Evolutionary conservation across 2,113 vertebrate species (phyloP), one percentile per base, ranked within the genome.

Genomic region (Eira barbara): DNA sequence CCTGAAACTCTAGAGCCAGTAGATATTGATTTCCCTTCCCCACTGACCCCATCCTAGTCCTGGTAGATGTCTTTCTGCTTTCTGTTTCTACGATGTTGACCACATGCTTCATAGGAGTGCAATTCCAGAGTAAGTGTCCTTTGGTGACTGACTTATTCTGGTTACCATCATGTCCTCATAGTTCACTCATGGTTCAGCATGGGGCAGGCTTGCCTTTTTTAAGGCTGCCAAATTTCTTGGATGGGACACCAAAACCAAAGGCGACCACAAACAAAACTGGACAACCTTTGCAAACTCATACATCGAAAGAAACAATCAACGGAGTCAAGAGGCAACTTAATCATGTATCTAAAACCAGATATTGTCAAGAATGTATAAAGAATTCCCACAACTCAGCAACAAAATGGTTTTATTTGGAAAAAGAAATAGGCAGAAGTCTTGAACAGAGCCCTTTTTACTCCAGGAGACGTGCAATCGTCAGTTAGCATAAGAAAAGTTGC

Each of bases 21-120:
- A 10, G 25, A 8, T 3, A 49, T 4, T 0, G 20, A 1, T 45
- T 3, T n/a, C 17, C 6, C 3, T 0, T 1, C n/a, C 59, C 10
- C 82, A 21, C 55, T 0, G 7, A 20, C 13, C 20, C 45, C 12
- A 34, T 67, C 61, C 20, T 34, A 17, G 12, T 4, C 23, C 34
- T 52, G 2, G 12, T 6, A 13, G 13, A 31, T 17, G 14, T 45
- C 18, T 9, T 49, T 47, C 74, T 65, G 7, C 9, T 63, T 49
- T 20, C 31, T 49, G 6, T 13, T 12, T 39, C 59, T 15, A 1
- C 25, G 23, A 21, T 7, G 29, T 63, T 14, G 47, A 18, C 57
- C 7, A 0, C 2, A 14, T 29, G 13, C 42, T 36, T 90, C 2
- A 27, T 8, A 1, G 0, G 6, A 36, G 31, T 14, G 14, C 0